A percentile compares a stretch with the other conserved stretches of the same genome.
phyloP scores from a whole-genome alignment of 2,888 invertebrate genomes.

The Lamellibrachia columna region DNA sequence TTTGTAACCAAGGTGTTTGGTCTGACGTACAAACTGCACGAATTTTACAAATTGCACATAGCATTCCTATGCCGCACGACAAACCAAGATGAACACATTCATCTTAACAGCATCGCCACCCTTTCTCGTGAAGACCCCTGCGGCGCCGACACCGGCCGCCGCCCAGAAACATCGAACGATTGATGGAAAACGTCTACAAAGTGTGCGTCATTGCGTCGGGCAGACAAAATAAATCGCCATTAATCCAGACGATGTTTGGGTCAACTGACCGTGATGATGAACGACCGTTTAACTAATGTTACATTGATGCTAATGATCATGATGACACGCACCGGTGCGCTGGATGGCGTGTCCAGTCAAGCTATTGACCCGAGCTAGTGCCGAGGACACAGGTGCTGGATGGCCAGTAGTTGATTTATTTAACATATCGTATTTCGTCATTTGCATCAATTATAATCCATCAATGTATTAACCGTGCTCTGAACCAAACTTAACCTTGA shows the following conservation, averaged over 20 bases:
- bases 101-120: neutral
- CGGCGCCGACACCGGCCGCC: neutral
- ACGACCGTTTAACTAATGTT: neutral
- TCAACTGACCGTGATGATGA: neutral
- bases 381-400: neutral
- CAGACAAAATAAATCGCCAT: neutral
- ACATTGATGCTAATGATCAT: neutral
- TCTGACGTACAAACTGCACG: too few relatives aligned
- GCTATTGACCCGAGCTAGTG: neutral
- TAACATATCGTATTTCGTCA: neutral
- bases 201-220: neutral
- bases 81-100: neutral
- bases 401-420: too few relatives aligned
- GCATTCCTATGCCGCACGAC: neutral
- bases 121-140: neutral
- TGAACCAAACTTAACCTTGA: neutral
- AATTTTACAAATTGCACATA: too few relatives aligned
- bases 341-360: neutral
- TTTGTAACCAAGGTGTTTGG: too few relatives aligned
- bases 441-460: neutral
- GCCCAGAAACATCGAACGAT: neutral
- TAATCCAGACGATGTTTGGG: neutral
- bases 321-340: neutral
- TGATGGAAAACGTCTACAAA: neutral
- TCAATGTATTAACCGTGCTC: neutral